Evolutionary conservation across 2,113 vertebrate species (phyloP), one percentile per base, ranked within the genome.

Genomic region (Leptocoma aspasia): DNA sequence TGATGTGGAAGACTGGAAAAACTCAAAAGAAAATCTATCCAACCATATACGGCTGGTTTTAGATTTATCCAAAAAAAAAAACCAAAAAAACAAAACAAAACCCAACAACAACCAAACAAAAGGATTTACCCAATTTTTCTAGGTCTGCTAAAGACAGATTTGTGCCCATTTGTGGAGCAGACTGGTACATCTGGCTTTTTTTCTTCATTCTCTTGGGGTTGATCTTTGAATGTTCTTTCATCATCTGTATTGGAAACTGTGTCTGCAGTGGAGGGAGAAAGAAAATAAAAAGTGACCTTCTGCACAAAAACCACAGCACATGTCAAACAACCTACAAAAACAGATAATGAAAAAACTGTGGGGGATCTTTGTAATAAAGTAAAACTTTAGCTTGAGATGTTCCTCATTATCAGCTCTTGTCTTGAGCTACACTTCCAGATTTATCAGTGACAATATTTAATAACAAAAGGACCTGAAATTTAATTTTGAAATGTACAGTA

Each of bases 81-180:
- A 35, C 15, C 22, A 24, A 73, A 76, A 45, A 24, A 23, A 2
- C 21, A 42, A 11, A 44, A 16, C 24, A 52, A 20, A 3, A 15
- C 15, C 6, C 31, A 61, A 2, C 15, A 57, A 13, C 23, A 31
- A n/a, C 7, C 45, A 71, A 93, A 37, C 7, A 37, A 73, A 39
- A 77, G 14, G 33, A 87, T 82, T 98, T 97, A 99, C 99, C 98
- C 98, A 94, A 98, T 99, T 90, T 97, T 99, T 94, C 85, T 98
- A 71, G 95, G 97, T 7, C 96, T 96, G 22, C 97, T 95, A 79
- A 98, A 92, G 27, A 96, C 42, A 45, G 73, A 95, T 61, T 97
- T 98, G 45, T 98, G 95, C 44, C 96, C 97, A 72, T 94, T 98
- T 93, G 93, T 96, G 76, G 86, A 94, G 59, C 97, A 98, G 90